Evolutionary conservation across 2,113 vertebrate genomes (phyloP).

Genomic region (Platysteira castanea): DNA sequence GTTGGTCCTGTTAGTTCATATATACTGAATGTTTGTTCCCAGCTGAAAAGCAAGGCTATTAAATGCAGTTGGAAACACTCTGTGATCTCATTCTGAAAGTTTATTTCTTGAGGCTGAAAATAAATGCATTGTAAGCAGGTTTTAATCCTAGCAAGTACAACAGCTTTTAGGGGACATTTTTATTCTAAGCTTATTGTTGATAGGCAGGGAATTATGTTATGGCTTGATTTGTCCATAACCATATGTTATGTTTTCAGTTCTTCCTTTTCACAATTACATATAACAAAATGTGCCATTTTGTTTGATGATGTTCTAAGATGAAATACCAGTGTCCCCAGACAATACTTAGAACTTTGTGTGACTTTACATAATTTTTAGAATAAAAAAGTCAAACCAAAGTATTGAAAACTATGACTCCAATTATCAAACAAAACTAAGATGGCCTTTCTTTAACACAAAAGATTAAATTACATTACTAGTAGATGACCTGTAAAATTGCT

Average conservation of each 20-base stretch:
- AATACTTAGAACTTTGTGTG: background rate
- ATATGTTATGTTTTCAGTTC: background rate
- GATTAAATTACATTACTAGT: background rate
- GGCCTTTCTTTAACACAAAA: background rate
- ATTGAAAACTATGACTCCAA: background rate
- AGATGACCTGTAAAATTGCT: background rate
- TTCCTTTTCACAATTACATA: rapidly evolving
- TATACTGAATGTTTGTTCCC: background rate
- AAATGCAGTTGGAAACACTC: background rate
- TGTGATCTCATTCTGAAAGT: background rate
- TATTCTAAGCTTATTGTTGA: background rate
- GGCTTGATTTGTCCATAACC: background rate
- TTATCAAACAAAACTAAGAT: background rate
- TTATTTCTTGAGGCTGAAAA: background rate
- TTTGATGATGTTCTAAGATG: background rate
- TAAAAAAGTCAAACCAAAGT: background rate
- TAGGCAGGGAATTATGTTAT: background rate
- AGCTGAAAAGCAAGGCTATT: background rate
- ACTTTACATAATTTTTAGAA: background rate
- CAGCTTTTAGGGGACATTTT: background rate
- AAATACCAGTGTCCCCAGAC: background rate
- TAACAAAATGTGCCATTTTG: background rate
- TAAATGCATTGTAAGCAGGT: background rate
- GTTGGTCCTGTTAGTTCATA: background rate
- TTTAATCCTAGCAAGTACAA: background rate